These are phyloP conservation scores for Galeopterus variegatus DNA, from an alignment of 2,113 vertebrate species.

Conservation along the genomic window DNA sequence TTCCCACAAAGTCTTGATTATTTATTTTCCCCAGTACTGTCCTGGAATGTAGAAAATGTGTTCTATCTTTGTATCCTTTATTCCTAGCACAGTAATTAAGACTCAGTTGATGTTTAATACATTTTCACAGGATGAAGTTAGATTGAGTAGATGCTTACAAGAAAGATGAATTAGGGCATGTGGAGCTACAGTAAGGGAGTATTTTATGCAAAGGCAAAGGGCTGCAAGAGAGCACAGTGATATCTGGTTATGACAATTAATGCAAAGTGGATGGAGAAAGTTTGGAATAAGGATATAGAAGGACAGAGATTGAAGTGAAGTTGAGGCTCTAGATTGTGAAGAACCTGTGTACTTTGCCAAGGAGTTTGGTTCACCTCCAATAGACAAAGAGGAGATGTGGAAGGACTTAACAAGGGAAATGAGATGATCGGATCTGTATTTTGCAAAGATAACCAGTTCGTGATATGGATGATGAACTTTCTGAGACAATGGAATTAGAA, in stretches of 20 bases:
- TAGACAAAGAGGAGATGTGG: background rate
- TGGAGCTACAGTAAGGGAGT: no score
- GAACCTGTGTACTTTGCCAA: background rate
- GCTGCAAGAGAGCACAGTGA: rapidly evolving
- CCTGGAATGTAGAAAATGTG: background rate
- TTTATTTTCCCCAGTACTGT: background rate
- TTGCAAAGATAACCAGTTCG: background rate
- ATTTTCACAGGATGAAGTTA: background rate
- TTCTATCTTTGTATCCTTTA: background rate
- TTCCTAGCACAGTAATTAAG: background rate
- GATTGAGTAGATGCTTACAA: background rate
- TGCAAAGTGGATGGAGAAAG: background rate
- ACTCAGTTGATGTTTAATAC: background rate
- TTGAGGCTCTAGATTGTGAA: background rate
- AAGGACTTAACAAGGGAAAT: background rate
- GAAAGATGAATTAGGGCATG: background rate
- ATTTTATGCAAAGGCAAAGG: background rate
- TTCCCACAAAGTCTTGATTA: background rate
- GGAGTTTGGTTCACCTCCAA: background rate
- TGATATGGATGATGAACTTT: background rate
- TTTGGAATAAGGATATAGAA: background rate
- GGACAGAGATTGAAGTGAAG: background rate
- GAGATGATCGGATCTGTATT: background rate
- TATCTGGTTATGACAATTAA: no score
- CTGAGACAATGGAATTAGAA: background rate